Percentiles rank a stretch among this genome's conserved stretches.
Evolutionary conservation across 2,113 vertebrate genomes (phyloP).

Genomic region (Cebidichthys violaceus): DNA sequence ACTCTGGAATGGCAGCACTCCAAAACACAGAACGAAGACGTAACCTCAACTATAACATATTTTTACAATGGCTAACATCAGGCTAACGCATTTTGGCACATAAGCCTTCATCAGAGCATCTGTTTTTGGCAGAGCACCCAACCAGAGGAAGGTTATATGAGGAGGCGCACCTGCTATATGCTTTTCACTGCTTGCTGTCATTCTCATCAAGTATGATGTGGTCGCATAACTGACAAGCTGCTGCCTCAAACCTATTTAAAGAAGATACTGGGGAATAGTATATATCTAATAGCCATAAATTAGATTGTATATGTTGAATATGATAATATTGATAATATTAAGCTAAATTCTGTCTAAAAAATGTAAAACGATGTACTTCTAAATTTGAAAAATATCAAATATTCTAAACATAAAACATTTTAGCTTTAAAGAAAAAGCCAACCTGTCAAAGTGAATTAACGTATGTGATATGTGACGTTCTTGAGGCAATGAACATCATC

Average conservation of each 20-base stretch:
- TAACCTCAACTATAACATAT: slow-evolving; percentile 57
- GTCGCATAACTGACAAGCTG: slow-evolving; percentile 58
- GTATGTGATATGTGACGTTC: slow-evolving; percentile 5
- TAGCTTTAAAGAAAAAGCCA: neutral
- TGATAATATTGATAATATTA: neutral
- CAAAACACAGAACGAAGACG: slow-evolving; percentile 55
- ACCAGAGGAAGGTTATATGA: slow-evolving; percentile 67
- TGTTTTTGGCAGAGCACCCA: slow-evolving; percentile 65
- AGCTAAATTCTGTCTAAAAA: neutral
- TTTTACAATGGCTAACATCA: slow-evolving; percentile 64
- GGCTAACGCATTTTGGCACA: slow-evolving; percentile 66
- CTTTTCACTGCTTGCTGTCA: slow-evolving; percentile 65
- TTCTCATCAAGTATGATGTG: slow-evolving; percentile 59
- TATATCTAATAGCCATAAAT: neutral
- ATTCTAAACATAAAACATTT: neutral
- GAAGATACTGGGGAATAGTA: slow-evolving; percentile 11
- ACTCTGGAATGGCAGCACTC: slow-evolving; percentile 52
- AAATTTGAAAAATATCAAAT: neutral
- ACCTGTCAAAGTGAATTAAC: neutral
- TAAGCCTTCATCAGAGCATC: slow-evolving; percentile 67
- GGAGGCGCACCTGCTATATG: slow-evolving; percentile 70
- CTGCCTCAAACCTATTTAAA: slow-evolving; percentile 50
- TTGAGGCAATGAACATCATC: neutral
- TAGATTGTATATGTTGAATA: neutral
- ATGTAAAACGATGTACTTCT: neutral